Conservation (phyloP, 1,140 invertebrate species). For the Gonatopus flavifemur region DNA sequence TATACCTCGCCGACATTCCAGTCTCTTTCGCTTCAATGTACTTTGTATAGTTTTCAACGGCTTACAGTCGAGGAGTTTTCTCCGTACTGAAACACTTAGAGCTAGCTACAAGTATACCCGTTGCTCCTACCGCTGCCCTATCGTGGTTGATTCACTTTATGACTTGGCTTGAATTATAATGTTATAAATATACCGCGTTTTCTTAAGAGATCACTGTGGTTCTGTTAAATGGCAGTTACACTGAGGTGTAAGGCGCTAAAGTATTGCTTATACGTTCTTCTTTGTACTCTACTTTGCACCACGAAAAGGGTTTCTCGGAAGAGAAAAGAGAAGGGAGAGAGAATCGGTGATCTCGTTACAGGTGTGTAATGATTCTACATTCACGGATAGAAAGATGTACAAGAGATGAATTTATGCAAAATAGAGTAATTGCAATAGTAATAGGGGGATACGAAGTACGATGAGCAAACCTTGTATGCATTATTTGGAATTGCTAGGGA, state of each 20-base stretch:
- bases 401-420: too few relatives aligned
- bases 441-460: too few relatives aligned
- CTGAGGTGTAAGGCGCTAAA: conserved; percentile 27
- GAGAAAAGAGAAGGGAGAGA: too few relatives aligned
- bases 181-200: conserved; percentile 12
- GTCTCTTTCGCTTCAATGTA: neutral
- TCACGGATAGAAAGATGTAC: too few relatives aligned
- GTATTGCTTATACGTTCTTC: conserved; percentile 20
- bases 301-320: too few relatives aligned
- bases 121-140: conserved; percentile 12
- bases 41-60: conserved; percentile 1
- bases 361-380: too few relatives aligned
- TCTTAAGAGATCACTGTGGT: conserved; percentile 16
- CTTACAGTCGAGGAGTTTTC: conserved; percentile 4
- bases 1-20: neutral
- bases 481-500: too few relatives aligned
- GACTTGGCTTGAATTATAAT: conserved; percentile 17
- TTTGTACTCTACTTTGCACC: conserved; percentile 7
- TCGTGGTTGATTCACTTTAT: conserved; percentile 34
- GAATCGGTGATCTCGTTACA: too few relatives aligned
- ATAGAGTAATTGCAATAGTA: too few relatives aligned
- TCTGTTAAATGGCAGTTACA: conserved; percentile 11
- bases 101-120: too few relatives aligned
- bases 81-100: conserved; percentile 6
- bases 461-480: too few relatives aligned